A percentile compares a stretch with the other conserved stretches of the same genome.
Conservation (phyloP, 2,797 vertebrate species). For the Peromyscus aztecus region DNA sequence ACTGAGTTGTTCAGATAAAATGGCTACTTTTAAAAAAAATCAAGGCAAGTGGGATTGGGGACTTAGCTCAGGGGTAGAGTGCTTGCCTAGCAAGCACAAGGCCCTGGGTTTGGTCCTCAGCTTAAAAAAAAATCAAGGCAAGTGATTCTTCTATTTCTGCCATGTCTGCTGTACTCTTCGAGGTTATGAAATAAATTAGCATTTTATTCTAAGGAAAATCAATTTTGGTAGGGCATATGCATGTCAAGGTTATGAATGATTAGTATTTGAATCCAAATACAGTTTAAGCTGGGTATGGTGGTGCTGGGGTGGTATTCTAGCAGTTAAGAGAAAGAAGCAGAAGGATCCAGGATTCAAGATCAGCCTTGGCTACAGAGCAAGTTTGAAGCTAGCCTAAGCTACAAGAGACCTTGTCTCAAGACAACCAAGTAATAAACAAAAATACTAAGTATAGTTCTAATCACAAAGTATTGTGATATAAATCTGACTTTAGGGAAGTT, state of each 20-base stretch:
- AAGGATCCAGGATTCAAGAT: neutral
- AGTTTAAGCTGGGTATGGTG: neutral
- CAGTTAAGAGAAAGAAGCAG: neutral
- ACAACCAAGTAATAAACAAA: neutral
- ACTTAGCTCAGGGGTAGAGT: too few species aligned
- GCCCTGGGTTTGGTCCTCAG: too few species aligned
- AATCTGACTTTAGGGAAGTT: neutral
- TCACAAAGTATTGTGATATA: neutral
- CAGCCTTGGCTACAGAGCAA: neutral
- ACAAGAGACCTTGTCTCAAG: neutral
- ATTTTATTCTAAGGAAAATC: neutral
- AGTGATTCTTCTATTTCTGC: neutral
- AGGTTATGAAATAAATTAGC: too few species aligned
- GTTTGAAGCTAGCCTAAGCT: neutral
- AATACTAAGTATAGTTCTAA: neutral
- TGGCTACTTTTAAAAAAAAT: neutral
- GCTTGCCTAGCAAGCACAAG: too few species aligned
- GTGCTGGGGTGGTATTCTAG: neutral
- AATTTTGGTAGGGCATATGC: neutral
- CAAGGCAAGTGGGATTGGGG: too few species aligned
- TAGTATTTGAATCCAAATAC: neutral
- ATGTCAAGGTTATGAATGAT: neutral
- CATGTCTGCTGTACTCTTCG: neutral
- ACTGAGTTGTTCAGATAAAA: neutral
- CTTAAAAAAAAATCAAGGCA: neutral